Evolutionary conservation across 2,888 invertebrate species (phyloP).

Genomic region (Anodontia alba): DNA sequence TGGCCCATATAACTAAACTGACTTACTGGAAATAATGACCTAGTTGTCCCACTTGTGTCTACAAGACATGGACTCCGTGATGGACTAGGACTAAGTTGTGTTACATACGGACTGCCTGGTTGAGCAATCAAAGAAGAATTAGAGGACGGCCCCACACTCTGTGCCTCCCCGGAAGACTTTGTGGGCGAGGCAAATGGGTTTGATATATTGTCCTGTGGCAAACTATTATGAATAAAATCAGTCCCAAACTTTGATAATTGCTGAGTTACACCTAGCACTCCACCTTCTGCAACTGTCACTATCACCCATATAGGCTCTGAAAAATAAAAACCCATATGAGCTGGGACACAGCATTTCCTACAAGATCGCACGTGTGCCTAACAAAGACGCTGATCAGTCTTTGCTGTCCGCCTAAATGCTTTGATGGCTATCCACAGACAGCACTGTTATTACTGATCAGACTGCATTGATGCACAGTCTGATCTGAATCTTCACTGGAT

Average conservation of each 20-base stretch:
- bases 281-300: slow-evolving; percentile 92
- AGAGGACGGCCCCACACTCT: slow-evolving; percentile 50
- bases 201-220: slow-evolving; percentile 49
- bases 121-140: slow-evolving; percentile 66
- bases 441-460: not conserved
- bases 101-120: slow-evolving; percentile 64
- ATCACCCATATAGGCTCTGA: slow-evolving; percentile 93
- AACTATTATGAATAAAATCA: slow-evolving; percentile 67
- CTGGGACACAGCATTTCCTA: too few species aligned
- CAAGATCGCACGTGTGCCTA: too few species aligned
- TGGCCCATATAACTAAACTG: too few species aligned
- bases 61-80: slow-evolving; percentile 22
- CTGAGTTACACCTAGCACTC: slow-evolving; percentile 92
- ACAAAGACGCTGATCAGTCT: too few species aligned
- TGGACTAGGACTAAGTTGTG: slow-evolving; percentile 59
- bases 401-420: too few species aligned
- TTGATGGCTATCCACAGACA: too few species aligned
- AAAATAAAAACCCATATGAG: slow-evolving; percentile 65
- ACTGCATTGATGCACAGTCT: not conserved
- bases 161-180: slow-evolving; percentile 41
- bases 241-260: slow-evolving; percentile 88
- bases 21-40: slow-evolving; percentile 68
- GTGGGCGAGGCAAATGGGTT: slow-evolving; percentile 76
- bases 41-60: slow-evolving; percentile 37
- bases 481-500: too few species aligned